Base-by-base conservation (phyloP, 2,113 vertebrate species). In the Hemichromis elongatus region DNA sequence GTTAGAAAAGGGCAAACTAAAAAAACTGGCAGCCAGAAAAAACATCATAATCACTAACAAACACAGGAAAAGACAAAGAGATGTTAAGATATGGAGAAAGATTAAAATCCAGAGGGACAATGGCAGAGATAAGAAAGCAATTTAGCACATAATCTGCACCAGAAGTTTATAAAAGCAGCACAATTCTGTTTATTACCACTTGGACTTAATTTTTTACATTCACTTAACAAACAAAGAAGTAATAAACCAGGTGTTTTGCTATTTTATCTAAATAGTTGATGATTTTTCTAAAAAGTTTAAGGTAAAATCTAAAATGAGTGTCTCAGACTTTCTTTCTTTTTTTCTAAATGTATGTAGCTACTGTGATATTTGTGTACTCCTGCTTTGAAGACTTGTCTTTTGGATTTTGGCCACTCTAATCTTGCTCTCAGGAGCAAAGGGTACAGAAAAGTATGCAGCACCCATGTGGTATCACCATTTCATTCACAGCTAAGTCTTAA, bases 71-170 rank as follows among this genome's bases (percentile, higher is more conserved):
- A 56, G 68, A 86, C 54, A 80, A 79, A 87, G 19, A 68, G 85
- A 81, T 87, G 82, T 37, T 78, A 73, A 82, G 70, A 88, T 52
- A 28, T 21, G 21, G 13, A 56, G 21, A 40, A 28, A 54, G 86
- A 89, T 57, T 80, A 55, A 80, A 83, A 80, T 84, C 79, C 56
- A 66, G 33, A 87, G 80, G 90, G 77, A 83, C 35, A 19, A 50
- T 19, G 42, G 35, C 28, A 84, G 52, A 81, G 75, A 90, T 85
- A 82, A 86, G 56, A 73, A 88, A 83, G 78, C 50, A 77, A 89
- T 89, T 87, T 90, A 88, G 59, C 80, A 35, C 45, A 84, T 66
- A 79, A 88, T 90, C 86, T 85, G 35, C 40, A 57, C 11, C 59
- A 45, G 57, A 61, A 19, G 40, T 10, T 87, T n/a, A 21, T 21